phyloP scores from a whole-genome alignment of 2,888 invertebrate species.

The Cerceris ruficornis region DNA sequence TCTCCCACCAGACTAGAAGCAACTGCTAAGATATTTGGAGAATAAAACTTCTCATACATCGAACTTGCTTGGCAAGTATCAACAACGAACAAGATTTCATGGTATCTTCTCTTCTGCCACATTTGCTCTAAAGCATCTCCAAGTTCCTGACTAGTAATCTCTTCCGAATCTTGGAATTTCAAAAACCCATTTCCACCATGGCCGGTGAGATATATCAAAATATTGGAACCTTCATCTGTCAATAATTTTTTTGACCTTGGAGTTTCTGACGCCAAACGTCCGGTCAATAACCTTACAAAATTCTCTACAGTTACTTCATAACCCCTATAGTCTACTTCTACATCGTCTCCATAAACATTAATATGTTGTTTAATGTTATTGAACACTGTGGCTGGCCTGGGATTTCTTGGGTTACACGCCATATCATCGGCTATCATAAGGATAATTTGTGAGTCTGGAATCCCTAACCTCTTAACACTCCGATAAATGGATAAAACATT shows the following conservation, averaged over 20 bases:
- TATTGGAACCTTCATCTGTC: slow-evolving; percentile 98
- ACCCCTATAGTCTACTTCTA: slow-evolving; percentile 98
- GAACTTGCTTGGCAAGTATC: slow-evolving; percentile 99
- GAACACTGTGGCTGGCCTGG: slow-evolving; percentile 97
- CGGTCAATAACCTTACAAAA: slow-evolving; percentile 97
- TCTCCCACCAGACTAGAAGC: slow-evolving; percentile 99
- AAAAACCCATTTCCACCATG: slow-evolving; percentile 99
- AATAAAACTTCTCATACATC: slow-evolving; percentile 98
- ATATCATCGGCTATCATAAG: slow-evolving; percentile 99
- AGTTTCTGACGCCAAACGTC: slow-evolving; percentile 94
- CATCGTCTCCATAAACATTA: slow-evolving; percentile 99
- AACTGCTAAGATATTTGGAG: slow-evolving; percentile 98
- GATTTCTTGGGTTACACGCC: slow-evolving; percentile 99
- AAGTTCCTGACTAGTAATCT: slow-evolving; percentile 98
- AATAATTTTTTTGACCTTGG: slow-evolving; percentile 97
- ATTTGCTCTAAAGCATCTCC: slow-evolving; percentile 99
- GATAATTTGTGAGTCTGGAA: slow-evolving; percentile 99
- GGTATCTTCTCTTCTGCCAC: slow-evolving; percentile 99
- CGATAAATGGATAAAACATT: slow-evolving; percentile 99
- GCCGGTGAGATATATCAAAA: slow-evolving; percentile 96
- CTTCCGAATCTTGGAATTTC: slow-evolving; percentile 99
- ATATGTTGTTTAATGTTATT: slow-evolving; percentile 99
- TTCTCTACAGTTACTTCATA: slow-evolving; percentile 98
- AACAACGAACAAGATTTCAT: slow-evolving; percentile 99
- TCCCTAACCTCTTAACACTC: slow-evolving; percentile 98